Percentiles rank a stretch among this genome's conserved stretches.
phyloP scores from a whole-genome alignment of 2,888 invertebrate genomes.

The Sphaerophoria taeniata region DNA sequence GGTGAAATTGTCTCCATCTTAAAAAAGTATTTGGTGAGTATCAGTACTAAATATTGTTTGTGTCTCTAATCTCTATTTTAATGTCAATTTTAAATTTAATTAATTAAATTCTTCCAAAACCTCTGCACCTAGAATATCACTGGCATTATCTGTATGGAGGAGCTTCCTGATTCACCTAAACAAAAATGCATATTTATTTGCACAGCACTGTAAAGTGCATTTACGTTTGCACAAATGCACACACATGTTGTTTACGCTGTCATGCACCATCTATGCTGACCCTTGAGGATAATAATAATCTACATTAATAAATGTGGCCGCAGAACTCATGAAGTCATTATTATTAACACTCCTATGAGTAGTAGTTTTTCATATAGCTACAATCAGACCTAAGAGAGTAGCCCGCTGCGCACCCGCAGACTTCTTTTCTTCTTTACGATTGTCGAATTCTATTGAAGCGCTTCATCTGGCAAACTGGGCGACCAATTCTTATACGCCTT shows the following conservation, averaged over 20 bases:
- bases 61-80: too few species aligned
- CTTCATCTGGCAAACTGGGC: background rate
- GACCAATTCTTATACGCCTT: conserved; percentile 18
- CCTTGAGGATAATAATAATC: conserved; percentile 72
- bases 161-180: too few species aligned
- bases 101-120: too few species aligned
- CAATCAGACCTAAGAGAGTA: background rate
- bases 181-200: background rate
- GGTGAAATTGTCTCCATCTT: too few species aligned
- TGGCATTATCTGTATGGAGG: too few species aligned
- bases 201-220: conserved; percentile 8
- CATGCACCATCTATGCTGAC: conserved; percentile 62
- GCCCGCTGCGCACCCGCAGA: conserved; percentile 19
- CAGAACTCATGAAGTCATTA: conserved; percentile 74
- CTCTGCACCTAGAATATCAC: too few species aligned
- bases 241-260: conserved; percentile 31
- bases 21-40: too few species aligned
- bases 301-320: conserved; percentile 70
- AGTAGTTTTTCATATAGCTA: conserved; percentile 64
- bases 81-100: too few species aligned
- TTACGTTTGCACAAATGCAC: background rate
- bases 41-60: too few species aligned
- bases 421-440: conserved; percentile 41
- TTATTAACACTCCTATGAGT: conserved; percentile 71
- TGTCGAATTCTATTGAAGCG: conserved; percentile 52